Conservation (phyloP, 2,113 vertebrate species). For the Pachypanchax playfairii region DNA sequence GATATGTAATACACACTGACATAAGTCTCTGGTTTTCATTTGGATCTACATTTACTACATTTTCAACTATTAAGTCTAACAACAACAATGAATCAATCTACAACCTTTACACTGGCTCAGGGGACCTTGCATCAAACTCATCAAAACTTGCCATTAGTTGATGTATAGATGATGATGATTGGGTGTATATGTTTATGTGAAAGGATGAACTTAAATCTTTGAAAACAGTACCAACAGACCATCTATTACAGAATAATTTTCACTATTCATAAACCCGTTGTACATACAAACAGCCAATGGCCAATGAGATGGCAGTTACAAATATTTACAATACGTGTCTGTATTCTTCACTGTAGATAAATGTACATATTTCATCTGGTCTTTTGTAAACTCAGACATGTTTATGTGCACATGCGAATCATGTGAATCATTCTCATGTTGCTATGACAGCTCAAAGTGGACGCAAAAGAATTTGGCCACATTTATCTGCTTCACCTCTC, state of each 20-base stretch:
- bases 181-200: constrained; percentile 26
- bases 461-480: constrained; percentile 37
- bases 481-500: constrained; percentile 9
- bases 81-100: constrained; percentile 62
- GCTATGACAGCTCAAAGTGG: constrained; percentile 42
- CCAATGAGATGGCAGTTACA: constrained; percentile 35
- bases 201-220: constrained; percentile 33
- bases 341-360: constrained; percentile 17
- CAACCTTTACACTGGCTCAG: constrained; percentile 29
- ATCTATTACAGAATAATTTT: constrained; percentile 45
- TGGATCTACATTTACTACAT: constrained; percentile 59
- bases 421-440: constrained; percentile 43
- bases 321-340: constrained; percentile 61
- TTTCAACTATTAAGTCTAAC: constrained; percentile 65
- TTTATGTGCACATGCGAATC: background rate
- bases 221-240: constrained; percentile 55
- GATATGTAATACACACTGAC: constrained; percentile 66
- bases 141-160: constrained; percentile 29
- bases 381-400: constrained; percentile 2
- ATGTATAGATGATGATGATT: constrained; percentile 25
- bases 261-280: constrained; percentile 36
- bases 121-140: constrained; percentile 37
- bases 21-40: constrained; percentile 71
- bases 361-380: constrained; percentile 7
- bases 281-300: constrained; percentile 45